phyloP scores from a whole-genome alignment of 2,797 vertebrate genomes.

The Phataginus tetradactyla region DNA sequence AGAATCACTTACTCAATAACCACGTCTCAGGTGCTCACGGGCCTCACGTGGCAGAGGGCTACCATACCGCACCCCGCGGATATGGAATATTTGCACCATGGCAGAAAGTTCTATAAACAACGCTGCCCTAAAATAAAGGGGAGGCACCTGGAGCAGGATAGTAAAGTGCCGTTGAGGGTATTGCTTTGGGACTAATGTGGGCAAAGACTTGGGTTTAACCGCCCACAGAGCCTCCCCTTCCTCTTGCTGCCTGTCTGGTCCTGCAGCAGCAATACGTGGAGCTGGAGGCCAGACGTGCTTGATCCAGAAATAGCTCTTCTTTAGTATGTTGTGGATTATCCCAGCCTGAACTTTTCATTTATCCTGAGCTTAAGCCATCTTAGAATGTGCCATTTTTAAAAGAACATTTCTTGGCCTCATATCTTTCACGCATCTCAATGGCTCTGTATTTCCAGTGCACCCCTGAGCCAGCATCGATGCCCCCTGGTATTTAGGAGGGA shows the following conservation, averaged over 20 bases:
- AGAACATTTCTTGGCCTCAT: background rate
- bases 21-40: background rate
- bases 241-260: background rate
- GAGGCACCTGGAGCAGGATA: too few relatives aligned
- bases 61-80: too few relatives aligned
- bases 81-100: background rate
- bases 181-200: background rate
- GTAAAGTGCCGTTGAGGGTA: accelerated
- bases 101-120: background rate
- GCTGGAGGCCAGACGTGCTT: background rate
- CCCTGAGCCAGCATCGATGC: background rate
- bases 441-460: background rate
- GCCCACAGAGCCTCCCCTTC: background rate
- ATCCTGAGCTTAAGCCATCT: background rate
- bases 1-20: background rate
- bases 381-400: background rate
- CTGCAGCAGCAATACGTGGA: background rate
- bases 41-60: background rate
- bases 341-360: background rate
- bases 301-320: background rate
- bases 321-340: background rate
- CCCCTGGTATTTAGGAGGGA: accelerated
- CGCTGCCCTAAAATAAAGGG: background rate
- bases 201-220: background rate
- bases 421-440: background rate